Conservation (phyloP, 2,797 vertebrate genomes). For the Limnodromus scolopaceus region DNA sequence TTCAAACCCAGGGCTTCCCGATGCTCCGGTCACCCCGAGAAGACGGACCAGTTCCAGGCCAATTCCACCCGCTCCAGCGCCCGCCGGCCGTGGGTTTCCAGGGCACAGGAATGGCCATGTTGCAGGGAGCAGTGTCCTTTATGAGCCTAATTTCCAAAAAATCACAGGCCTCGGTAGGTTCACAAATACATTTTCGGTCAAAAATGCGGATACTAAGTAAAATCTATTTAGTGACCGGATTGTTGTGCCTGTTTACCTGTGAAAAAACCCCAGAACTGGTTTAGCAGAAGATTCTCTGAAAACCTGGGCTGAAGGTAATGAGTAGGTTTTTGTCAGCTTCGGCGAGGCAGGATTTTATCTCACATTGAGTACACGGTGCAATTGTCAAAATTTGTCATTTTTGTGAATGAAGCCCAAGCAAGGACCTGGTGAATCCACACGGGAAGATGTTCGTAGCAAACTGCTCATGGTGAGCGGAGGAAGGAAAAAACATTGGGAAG, state of each 20-base stretch:
- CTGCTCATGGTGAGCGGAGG: not conserved
- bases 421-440: rapidly evolving
- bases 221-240: not conserved
- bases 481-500: not conserved
- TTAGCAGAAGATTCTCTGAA: not conserved
- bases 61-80: not conserved
- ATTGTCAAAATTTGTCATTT: not conserved
- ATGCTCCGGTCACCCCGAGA: not conserved
- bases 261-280: not conserved
- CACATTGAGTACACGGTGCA: rapidly evolving
- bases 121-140: rapidly evolving
- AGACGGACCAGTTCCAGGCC: not conserved
- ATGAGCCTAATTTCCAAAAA: rapidly evolving
- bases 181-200: rapidly evolving
- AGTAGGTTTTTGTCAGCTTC: not conserved
- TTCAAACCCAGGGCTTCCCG: rapidly evolving
- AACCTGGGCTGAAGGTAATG: not conserved
- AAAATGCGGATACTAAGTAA: not conserved
- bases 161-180: not conserved
- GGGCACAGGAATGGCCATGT: rapidly evolving
- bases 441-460: not conserved
- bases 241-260: not conserved
- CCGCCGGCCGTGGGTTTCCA: rapidly evolving
- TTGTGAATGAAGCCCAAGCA: not conserved
- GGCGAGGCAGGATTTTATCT: not conserved